A percentile compares a stretch with the other conserved stretches of the same genome.
phyloP scores from a whole-genome alignment of 2,888 invertebrate genomes.

The Hypselothyrea guttata region DNA sequence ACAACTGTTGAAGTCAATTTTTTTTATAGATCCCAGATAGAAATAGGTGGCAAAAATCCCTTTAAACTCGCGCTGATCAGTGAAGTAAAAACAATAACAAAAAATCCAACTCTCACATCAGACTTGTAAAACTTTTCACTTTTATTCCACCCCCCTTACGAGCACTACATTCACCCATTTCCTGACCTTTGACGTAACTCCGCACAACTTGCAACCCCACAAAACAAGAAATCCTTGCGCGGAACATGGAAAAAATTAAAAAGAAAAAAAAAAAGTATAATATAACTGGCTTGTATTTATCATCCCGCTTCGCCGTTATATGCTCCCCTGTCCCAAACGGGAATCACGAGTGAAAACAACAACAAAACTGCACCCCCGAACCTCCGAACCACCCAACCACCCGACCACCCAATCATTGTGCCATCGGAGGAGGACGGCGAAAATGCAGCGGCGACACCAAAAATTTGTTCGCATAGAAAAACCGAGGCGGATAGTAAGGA shows the following conservation, averaged over 20 bases:
- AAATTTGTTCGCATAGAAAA: conserved; percentile 56
- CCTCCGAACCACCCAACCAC: conserved; percentile 46
- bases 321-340: conserved; percentile 60
- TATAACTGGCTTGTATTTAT: conserved; percentile 36
- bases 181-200: conserved; percentile 71
- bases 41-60: conserved; percentile 26
- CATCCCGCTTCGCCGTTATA: conserved; percentile 23
- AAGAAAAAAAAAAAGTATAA: conserved; percentile 11
- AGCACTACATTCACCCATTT: conserved; percentile 28
- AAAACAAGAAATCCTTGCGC: conserved; percentile 35
- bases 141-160: conserved; percentile 25
- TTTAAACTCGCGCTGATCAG: conserved; percentile 48
- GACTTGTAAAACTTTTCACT: conserved; percentile 40
- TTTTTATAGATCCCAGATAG: not conserved
- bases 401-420: conserved; percentile 36
- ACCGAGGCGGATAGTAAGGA: conserved; percentile 4
- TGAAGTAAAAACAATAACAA: conserved; percentile 9
- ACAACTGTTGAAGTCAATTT: no score
- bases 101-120: conserved; percentile 24
- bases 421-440: conserved; percentile 9
- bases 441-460: conserved; percentile 26
- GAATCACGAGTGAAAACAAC: conserved; percentile 47
- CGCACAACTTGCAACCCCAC: conserved; percentile 48
- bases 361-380: no score
- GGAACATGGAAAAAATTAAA: conserved; percentile 35